These are phyloP conservation scores for Elgaria multicarinata DNA, from an alignment of 2,113 vertebrate genomes.

Conservation along the genomic window DNA sequence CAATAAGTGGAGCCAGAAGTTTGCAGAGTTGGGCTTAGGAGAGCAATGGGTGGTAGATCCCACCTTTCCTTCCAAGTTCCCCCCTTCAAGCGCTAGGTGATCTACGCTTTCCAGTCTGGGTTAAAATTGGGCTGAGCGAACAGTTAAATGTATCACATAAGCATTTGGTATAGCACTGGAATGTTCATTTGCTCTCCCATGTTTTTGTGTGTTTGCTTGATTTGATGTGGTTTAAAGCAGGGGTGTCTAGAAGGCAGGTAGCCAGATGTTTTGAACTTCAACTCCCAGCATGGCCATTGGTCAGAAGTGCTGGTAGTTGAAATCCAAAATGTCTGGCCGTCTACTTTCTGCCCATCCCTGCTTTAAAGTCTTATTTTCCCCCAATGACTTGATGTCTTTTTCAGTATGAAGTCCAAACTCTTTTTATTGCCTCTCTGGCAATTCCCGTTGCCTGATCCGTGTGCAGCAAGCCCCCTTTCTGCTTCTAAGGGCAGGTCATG, in stretches of 20 bases:
- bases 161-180: neutral
- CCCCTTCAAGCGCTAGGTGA: neutral
- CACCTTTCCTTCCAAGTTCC: neutral
- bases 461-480: neutral
- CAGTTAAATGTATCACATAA: neutral
- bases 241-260: neutral
- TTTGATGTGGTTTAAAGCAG: neutral
- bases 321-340: no score
- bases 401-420: neutral
- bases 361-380: neutral
- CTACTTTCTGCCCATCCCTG: no score
- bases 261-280: no score
- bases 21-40: neutral
- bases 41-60: neutral
- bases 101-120: neutral
- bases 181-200: neutral
- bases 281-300: no score
- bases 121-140: neutral
- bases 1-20: neutral
- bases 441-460: neutral
- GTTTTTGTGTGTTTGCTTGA: neutral
- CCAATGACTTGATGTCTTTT: neutral
- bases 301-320: no score
- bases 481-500: neutral
- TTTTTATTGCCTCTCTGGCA: neutral